phyloP scores from a whole-genome alignment of 1,140 invertebrate genomes.

The Drosophila elegans region DNA sequence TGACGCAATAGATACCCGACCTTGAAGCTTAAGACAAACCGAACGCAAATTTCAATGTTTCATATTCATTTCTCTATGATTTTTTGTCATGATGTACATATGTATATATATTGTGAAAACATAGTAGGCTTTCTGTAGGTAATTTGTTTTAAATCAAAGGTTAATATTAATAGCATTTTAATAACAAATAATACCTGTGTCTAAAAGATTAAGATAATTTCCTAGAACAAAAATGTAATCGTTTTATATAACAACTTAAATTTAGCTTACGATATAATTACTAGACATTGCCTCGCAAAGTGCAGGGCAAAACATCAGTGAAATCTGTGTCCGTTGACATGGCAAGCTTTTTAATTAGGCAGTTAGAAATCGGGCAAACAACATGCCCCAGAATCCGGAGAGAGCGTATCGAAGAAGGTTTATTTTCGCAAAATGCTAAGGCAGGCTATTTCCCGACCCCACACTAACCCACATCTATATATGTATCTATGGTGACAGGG shows the following conservation, averaged over 20 bases:
- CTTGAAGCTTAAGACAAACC: slow-evolving; percentile 18
- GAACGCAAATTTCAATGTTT: not conserved
- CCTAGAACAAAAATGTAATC: no score
- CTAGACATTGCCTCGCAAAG: slow-evolving; percentile 6
- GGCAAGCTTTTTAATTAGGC: slow-evolving; percentile 25
- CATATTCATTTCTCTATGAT: no score
- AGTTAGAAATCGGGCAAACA: slow-evolving; percentile 34
- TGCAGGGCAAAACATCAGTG: slow-evolving; percentile 14
- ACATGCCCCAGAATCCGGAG: slow-evolving; percentile 11
- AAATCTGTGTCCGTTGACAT: slow-evolving; percentile 12
- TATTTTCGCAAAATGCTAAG: slow-evolving; percentile 24
- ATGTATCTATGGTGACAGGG: slow-evolving; percentile 15
- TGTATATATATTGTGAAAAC: no score
- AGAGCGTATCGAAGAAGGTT: slow-evolving; percentile 5
- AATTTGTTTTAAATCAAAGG: no score
- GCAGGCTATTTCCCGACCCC: slow-evolving; percentile 8
- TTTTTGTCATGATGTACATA: no score
- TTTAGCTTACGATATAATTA: slow-evolving; percentile 9
- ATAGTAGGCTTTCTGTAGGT: no score
- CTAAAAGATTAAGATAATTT: no score
- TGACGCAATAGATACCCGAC: slow-evolving; percentile 9
- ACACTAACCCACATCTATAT: slow-evolving; percentile 3
- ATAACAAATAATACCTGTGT: no score
- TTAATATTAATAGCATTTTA: no score
- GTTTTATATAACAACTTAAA: not conserved